A percentile compares a stretch with the other conserved stretches of the same genome.
Conservation (phyloP, 2,888 invertebrate genomes). For the Drosophila testacea region DNA sequence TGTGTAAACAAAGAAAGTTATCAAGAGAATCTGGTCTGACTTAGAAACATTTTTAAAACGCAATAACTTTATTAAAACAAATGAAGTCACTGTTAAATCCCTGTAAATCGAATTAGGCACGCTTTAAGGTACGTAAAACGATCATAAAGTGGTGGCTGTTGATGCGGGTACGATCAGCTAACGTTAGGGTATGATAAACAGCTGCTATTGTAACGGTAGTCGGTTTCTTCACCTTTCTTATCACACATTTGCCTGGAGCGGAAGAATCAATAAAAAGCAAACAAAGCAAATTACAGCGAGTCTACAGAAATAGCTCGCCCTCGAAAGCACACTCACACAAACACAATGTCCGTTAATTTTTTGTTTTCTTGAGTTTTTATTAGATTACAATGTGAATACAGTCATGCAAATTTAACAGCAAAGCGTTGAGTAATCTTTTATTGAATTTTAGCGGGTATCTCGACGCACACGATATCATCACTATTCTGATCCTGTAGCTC, state of each 20-base stretch:
- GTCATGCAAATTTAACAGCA: slow-evolving; percentile 40
- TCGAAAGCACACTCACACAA: slow-evolving; percentile 14
- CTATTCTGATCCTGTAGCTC: slow-evolving; percentile 88
- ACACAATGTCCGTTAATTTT: slow-evolving; percentile 22
- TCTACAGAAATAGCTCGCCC: slow-evolving; percentile 44
- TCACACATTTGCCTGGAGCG: slow-evolving; percentile 44
- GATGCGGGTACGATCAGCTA: background rate
- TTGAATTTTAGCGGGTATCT: slow-evolving; percentile 89
- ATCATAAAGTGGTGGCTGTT: too few species aligned
- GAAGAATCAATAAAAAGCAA: slow-evolving; percentile 69
- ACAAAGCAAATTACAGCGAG: slow-evolving; percentile 58
- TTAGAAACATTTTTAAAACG: slow-evolving; percentile 11
- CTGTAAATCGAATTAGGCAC: background rate
- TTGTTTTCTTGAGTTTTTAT: slow-evolving; percentile 53
- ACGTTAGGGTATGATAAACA: slow-evolving; percentile 8
- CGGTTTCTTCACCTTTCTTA: slow-evolving; percentile 47
- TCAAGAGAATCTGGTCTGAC: slow-evolving; percentile 5
- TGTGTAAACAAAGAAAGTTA: slow-evolving; percentile 26
- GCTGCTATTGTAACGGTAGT: slow-evolving; percentile 20
- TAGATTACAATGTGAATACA: slow-evolving; percentile 64
- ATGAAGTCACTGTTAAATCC: background rate
- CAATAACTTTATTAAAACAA: slow-evolving; percentile 5
- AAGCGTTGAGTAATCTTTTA: slow-evolving; percentile 66
- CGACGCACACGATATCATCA: slow-evolving; percentile 88
- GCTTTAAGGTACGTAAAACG: too few species aligned